These are phyloP conservation scores for Lepidochitona cinerea DNA, from an alignment of 2,888 invertebrate genomes.

Conservation along the genomic window DNA sequence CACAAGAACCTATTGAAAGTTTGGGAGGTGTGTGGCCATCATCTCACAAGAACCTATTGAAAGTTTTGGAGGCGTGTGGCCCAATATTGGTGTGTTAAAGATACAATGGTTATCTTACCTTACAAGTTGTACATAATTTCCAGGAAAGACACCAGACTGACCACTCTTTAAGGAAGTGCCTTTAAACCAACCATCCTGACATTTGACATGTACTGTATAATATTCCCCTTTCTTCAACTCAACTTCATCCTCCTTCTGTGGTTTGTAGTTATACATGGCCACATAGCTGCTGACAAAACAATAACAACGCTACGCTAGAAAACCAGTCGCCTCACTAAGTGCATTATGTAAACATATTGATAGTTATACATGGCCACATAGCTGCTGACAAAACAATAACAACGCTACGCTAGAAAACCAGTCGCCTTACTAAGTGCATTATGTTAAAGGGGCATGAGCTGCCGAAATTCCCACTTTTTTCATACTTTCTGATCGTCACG, in stretches of 20 bases:
- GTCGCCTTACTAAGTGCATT: no score
- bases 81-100: no score
- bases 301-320: neutral
- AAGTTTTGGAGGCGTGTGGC: no score
- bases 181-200: conserved; percentile 99
- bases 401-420: neutral
- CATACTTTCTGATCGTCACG: no score
- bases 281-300: conserved; percentile 81
- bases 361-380: conserved; percentile 97
- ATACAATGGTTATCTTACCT: conserved; percentile 41
- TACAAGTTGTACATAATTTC: conserved; percentile 85
- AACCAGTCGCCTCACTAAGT: neutral
- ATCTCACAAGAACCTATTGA: no score
- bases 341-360: no score
- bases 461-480: no score
- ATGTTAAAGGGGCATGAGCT: no score
- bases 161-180: conserved; percentile 84
- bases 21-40: no score
- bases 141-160: conserved; percentile 96
- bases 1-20: no score
- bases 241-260: conserved; percentile 96
- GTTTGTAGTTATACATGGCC: conserved; percentile 95
- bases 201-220: conserved; percentile 95
- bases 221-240: conserved; percentile 91
- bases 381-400: conserved; percentile 74